phyloP scores from a whole-genome alignment of 2,888 invertebrate genomes.

The Candidula unifasciata region DNA sequence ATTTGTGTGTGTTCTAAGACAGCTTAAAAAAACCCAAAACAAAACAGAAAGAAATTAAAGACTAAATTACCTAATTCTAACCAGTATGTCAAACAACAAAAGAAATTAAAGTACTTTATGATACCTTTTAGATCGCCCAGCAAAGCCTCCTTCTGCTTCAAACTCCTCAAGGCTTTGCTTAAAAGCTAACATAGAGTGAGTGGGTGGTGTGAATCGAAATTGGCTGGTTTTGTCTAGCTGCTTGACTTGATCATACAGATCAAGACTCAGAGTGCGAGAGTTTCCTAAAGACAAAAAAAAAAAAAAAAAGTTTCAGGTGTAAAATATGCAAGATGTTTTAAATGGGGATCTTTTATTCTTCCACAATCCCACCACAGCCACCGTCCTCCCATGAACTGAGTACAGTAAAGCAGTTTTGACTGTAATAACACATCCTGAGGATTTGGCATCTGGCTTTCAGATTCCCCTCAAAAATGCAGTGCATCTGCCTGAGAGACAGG shows the following conservation, averaged over 20 bases:
- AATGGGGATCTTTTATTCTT: too few relatives aligned
- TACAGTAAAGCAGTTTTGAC: too few relatives aligned
- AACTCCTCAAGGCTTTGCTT: conserved; percentile 77
- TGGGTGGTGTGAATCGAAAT: conserved; percentile 80
- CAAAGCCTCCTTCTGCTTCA: conserved; percentile 77
- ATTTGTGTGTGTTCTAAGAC: not conserved
- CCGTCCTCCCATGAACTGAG: too few relatives aligned
- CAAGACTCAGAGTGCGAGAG: conserved; percentile 77
- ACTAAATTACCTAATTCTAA: too few relatives aligned
- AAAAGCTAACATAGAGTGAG: conserved; percentile 79
- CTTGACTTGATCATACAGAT: conserved; percentile 78
- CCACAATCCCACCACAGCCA: too few relatives aligned
- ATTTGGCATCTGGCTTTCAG: too few relatives aligned
- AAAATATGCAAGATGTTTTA: too few relatives aligned
- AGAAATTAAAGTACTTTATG: not conserved
- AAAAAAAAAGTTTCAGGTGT: not conserved
- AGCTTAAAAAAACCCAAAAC: not conserved
- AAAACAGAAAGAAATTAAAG: not conserved
- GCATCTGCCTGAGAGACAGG: too few relatives aligned
- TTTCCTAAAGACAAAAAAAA: conserved; percentile 71
- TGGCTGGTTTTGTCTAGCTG: conserved; percentile 78
- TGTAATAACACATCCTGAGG: too few relatives aligned
- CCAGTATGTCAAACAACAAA: not conserved
- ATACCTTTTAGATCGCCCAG: conserved; percentile 75
- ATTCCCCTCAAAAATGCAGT: too few relatives aligned